phyloP scores from a whole-genome alignment of 2,113 vertebrate species.

The Aptenodytes forsteri region DNA sequence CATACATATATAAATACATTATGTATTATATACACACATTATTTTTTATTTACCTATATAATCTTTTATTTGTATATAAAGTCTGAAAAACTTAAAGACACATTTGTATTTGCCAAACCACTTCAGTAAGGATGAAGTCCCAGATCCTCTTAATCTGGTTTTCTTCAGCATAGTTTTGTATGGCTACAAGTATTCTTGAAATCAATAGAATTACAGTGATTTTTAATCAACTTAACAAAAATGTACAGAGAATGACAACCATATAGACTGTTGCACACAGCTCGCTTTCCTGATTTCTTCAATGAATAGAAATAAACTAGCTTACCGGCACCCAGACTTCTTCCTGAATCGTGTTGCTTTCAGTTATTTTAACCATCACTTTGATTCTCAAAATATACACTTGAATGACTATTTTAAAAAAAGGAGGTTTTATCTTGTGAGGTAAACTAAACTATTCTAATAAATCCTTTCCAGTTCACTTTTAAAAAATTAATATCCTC shows the following conservation, averaged over 20 bases:
- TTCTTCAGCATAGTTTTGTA: background rate
- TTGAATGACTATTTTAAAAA: background rate
- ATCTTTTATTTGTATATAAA: background rate
- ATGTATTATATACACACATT: background rate
- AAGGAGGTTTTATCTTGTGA: rapidly evolving
- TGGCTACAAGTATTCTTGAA: background rate
- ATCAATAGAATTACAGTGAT: background rate
- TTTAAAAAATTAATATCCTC: background rate
- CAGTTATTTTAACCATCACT: background rate
- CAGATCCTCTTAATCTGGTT: background rate
- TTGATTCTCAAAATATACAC: background rate
- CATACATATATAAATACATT: too few relatives aligned
- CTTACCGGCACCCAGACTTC: background rate
- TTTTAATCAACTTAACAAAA: background rate
- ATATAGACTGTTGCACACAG: background rate
- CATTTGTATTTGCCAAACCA: background rate
- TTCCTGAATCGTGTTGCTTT: background rate
- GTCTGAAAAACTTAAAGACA: background rate
- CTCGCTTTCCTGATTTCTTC: background rate
- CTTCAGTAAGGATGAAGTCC: background rate
- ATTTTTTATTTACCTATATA: background rate
- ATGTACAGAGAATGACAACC: background rate
- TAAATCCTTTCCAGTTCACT: background rate
- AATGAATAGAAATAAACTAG: background rate
- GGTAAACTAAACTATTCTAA: background rate